These are phyloP conservation scores for Lagocephalus sceleratus DNA, from an alignment of 2,797 vertebrate species.

Conservation along the genomic window DNA sequence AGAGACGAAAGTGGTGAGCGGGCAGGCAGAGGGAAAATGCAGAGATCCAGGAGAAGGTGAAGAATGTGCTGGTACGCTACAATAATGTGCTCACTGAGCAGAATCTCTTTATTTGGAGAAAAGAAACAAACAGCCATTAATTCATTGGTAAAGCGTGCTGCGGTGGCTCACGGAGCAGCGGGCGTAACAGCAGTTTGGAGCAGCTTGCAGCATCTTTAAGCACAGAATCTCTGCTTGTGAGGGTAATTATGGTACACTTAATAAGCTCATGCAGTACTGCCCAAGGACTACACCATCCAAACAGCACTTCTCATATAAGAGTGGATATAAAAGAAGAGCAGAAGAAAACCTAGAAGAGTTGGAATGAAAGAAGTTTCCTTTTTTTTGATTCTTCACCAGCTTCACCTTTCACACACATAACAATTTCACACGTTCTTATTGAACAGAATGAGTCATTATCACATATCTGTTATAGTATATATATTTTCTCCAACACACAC, in stretches of 20 bases:
- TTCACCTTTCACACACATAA: no score
- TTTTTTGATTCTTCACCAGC: background rate
- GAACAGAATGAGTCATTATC: no score
- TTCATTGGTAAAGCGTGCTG: slow-evolving; percentile 37
- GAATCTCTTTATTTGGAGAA: slow-evolving; percentile 40
- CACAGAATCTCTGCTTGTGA: slow-evolving; percentile 44
- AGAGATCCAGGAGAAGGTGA: background rate
- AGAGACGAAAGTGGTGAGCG: background rate
- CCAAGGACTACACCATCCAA: slow-evolving; percentile 11
- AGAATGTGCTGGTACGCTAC: slow-evolving; percentile 21
- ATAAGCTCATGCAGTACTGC: slow-evolving; percentile 19
- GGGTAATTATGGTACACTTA: slow-evolving; percentile 47
- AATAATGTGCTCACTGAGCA: slow-evolving; percentile 30
- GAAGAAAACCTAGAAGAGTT: background rate
- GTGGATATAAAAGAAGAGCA: no score
- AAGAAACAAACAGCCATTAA: slow-evolving; percentile 61
- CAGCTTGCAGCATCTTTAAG: slow-evolving; percentile 41
- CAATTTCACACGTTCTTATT: no score
- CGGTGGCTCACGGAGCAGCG: slow-evolving; percentile 42
- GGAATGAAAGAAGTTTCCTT: background rate
- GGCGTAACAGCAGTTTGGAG: slow-evolving; percentile 37
- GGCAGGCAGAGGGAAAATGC: background rate
- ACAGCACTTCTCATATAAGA: slow-evolving; percentile 3
- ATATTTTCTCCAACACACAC: no score
- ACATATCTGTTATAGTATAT: no score